Conservation (phyloP, 2,113 vertebrate genomes). For the Eptesicus fuscus region DNA sequence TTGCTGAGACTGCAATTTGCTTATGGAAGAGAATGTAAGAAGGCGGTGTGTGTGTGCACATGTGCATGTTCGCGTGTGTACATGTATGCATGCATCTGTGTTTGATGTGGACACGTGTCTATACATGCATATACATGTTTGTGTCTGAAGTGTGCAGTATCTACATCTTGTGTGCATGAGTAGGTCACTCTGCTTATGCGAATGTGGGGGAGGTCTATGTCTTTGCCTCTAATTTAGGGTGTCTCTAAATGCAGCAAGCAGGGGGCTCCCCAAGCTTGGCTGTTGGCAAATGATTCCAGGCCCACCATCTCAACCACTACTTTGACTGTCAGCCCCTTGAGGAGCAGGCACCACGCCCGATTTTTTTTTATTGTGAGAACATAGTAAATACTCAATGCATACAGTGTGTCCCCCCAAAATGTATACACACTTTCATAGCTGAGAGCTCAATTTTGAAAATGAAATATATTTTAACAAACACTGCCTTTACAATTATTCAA, state of each 20-base stretch:
- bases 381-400: not conserved
- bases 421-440: too few species aligned
- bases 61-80: not conserved
- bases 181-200: not conserved
- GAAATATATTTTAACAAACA: too few species aligned
- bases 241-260: not conserved
- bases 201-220: too few species aligned
- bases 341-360: not conserved
- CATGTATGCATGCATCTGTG: not conserved
- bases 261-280: not conserved
- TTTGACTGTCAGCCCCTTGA: not conserved
- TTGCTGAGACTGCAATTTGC: not conserved
- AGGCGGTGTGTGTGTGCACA: rapidly evolving
- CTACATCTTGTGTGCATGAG: not conserved
- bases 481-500: too few species aligned
- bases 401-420: too few species aligned
- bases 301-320: not conserved
- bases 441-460: too few species aligned
- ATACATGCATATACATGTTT: rapidly evolving
- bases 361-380: not conserved
- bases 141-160: not conserved
- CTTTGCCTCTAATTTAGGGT: not conserved
- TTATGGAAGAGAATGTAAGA: not conserved
- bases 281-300: not conserved
- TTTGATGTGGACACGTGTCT: not conserved